Base-by-base conservation (phyloP, 1,140 invertebrate species). In the Pomacea maculata region DNA sequence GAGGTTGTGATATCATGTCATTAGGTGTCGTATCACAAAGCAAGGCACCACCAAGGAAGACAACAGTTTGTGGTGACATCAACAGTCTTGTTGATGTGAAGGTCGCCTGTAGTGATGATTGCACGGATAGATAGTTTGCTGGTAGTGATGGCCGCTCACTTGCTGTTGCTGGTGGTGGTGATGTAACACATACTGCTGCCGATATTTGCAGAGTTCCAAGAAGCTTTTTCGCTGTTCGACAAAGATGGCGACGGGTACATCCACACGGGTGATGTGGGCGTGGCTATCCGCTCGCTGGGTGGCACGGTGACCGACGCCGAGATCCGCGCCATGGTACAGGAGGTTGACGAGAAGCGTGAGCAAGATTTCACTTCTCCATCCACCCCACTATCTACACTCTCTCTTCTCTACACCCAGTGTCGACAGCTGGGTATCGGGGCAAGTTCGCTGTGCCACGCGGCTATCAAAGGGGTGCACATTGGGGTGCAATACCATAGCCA, bases 281-380 rank as follows among this genome's bases (percentile, higher is more conserved):
- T 97, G 89, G 98, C 99, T 81, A 99, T 99, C 97, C 94, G 98
- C 89, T 99, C 97, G 76, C 94, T 99, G 90, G 98, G 98, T 87
- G 97, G 99, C 93, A 99, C 99, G 93, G 98, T 98, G 89, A 99
- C 98, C 90, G 98, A 99, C 93, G 98, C 98, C 70, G 98, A 99
- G 93, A 94, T 99, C 67, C 97, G 99, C 92, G 97, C 99, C 92
- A 99, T 99, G 97, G 99, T 99, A 96, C 88, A 97, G 98, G 92
- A 97, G 97, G 88, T 98, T 80, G 78, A 88, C 85, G 52, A 83
- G 80, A 34, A 64, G n/a, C 19, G 75, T 65, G 65, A 65, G 75
- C 15, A 29, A 12, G 15, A 72, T 21, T 72, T 72, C 21, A 21
- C 34, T 25, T 25, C 1, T 75, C 7, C 14, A 25, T 55, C 55